Evolutionary conservation across 2,113 vertebrate genomes (phyloP), one percentile per base, ranked within the genome.

Genomic region (Xyrauchen texanus): DNA sequence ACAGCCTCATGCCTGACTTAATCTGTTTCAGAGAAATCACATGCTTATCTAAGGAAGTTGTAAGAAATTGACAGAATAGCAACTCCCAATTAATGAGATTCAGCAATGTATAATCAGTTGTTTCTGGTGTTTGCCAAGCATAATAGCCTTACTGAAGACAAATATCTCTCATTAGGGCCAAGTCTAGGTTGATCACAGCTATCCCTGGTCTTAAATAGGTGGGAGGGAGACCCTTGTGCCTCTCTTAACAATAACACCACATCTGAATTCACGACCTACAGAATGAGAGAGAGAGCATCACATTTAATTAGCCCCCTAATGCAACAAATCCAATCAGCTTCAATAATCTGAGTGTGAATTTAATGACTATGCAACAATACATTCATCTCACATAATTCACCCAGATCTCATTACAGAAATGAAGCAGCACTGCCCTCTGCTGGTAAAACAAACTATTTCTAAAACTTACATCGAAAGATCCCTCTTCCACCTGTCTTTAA

Each of bases 191-290:
- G 87, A 99, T 92, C 69, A 95, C 42, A 0, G 87, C 86, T 15
- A 92, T 85, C 67, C 90, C 95, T 16, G 95, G 92, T 45, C 90
- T 93, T 51, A 96, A 88, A 93, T 95, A 95, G 15, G 86, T 84
- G 12, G 83, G 46, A 2, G 93, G 92, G 83, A 97, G 63, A 1
- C 93, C 88, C 10, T 89, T 62, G 0, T 92, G 92, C 64, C 95
- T 0, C 42, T 65, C 2, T 89, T 94, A 94, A 88, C 2, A 94
- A 16, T 13, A 99, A 84, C 67, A 98, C 90, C 51, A 95, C 87
- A 66, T 98, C 95, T 0, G 92, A 93, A 0, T 93, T 88, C 49
- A 80, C 84, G 76, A 96, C 87, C 96, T 98, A 58, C 6, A 58
- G 6, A 58, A 5, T 7, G 13, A 15, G 13, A 3, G 6, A 58